Conservation (phyloP, 2,113 vertebrate genomes). For the Ciconia maguari region DNA sequence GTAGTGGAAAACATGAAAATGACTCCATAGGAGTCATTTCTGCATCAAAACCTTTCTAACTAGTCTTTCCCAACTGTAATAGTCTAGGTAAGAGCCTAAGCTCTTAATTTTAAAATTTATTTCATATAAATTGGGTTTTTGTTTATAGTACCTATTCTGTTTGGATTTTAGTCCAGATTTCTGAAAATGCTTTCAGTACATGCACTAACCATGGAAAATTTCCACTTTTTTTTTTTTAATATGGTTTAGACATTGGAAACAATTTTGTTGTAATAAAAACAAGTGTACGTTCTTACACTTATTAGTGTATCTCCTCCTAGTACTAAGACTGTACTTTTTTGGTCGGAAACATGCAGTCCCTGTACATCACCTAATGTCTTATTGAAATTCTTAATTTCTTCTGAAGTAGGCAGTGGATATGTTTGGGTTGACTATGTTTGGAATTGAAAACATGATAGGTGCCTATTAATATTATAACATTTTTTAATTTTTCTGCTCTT, state of each 20-base stretch:
- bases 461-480: neutral
- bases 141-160: neutral
- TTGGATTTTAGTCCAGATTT: neutral
- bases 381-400: neutral
- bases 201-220: neutral
- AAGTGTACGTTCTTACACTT: neutral
- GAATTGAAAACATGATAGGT: neutral
- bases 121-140: neutral
- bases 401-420: neutral
- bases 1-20: neutral
- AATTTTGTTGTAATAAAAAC: neutral
- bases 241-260: neutral
- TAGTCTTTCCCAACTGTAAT: neutral
- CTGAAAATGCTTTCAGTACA: neutral
- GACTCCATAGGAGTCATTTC: neutral
- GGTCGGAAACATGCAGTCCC: neutral
- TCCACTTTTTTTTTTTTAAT: neutral
- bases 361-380: neutral
- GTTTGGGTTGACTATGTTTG: neutral
- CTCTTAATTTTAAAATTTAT: neutral
- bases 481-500: neutral
- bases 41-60: neutral
- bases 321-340: neutral
- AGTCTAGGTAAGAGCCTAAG: neutral
- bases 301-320: neutral